Evolutionary conservation across 2,888 invertebrate genomes (phyloP).

Genomic region (Mesochorus sp.): DNA sequence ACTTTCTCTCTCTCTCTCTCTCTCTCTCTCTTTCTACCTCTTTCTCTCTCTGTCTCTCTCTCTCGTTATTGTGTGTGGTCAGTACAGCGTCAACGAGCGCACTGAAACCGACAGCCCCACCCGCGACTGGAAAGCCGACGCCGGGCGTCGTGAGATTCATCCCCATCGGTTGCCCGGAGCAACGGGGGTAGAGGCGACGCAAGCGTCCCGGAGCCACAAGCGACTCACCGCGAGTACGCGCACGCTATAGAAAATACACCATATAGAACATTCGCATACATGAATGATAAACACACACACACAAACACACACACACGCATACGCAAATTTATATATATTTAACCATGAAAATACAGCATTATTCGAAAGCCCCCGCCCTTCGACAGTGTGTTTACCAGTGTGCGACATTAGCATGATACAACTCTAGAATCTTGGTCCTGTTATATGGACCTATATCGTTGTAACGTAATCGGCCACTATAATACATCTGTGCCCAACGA

Average conservation of each 20-base stretch:
- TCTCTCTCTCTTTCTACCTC: too few species aligned
- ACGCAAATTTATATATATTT: too few species aligned
- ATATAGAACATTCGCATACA: neutral
- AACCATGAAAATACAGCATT: neutral
- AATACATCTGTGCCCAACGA: neutral
- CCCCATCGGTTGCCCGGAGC: slow-evolving; percentile 79
- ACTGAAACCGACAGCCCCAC: slow-evolving; percentile 79
- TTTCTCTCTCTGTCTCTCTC: too few species aligned
- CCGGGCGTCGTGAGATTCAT: slow-evolving; percentile 79
- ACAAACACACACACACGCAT: neutral
- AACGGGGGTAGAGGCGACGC: slow-evolving; percentile 69
- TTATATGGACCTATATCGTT: too few species aligned
- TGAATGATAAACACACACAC: neutral
- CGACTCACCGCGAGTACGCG: slow-evolving; percentile 49
- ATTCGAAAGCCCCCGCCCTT: too few species aligned
- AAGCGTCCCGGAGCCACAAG: slow-evolving; percentile 66
- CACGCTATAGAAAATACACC: slow-evolving; percentile 5
- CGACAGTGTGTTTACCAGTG: too few species aligned
- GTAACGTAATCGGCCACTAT: neutral
- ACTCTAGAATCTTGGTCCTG: slow-evolving; percentile 7
- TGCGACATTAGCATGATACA: neutral
- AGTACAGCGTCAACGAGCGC: slow-evolving; percentile 77
- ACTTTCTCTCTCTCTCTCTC: too few species aligned
- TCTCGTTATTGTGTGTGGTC: slow-evolving; percentile 73
- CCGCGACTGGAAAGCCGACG: slow-evolving; percentile 77